Evolutionary conservation across 1,140 invertebrate genomes (phyloP).

Genomic region (Formica selysi): DNA sequence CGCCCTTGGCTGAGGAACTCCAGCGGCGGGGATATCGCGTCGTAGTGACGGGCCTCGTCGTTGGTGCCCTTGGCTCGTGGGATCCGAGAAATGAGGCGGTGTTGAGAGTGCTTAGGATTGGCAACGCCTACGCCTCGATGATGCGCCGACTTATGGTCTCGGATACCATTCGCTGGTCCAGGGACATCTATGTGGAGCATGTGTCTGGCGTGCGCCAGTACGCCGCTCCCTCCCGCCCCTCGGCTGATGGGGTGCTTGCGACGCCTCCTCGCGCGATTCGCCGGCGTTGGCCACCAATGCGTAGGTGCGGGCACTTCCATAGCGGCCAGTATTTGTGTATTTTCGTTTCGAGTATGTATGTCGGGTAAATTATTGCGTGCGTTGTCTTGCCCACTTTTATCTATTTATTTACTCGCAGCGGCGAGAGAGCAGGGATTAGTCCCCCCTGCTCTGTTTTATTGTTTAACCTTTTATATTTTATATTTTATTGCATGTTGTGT

Average conservation of each 20-base stretch:
- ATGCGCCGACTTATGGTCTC: slow-evolving; percentile 40
- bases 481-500: not conserved
- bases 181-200: slow-evolving; percentile 51
- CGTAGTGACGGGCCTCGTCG: not conserved
- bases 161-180: slow-evolving; percentile 35
- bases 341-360: too few species aligned
- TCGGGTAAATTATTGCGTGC: too few species aligned
- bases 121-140: not conserved
- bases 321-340: too few species aligned
- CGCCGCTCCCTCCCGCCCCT: not conserved
- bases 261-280: not conserved
- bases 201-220: not conserved
- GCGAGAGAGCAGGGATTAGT: too few species aligned
- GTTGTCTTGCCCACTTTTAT: too few species aligned
- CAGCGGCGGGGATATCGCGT: not conserved
- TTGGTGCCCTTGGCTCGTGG: not conserved
- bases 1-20: not conserved
- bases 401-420: too few species aligned
- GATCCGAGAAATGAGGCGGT: not conserved
- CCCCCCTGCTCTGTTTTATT: too few species aligned
- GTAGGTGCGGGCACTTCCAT: not conserved
- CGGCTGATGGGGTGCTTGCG: not conserved
- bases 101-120: not conserved
- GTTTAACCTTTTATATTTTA: too few species aligned
- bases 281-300: not conserved